A percentile compares a stretch with the other conserved stretches of the same genome.
These are phyloP conservation scores for Enteromius fasciolatus DNA, from an alignment of 2,797 vertebrate species.

Conservation along the genomic window DNA sequence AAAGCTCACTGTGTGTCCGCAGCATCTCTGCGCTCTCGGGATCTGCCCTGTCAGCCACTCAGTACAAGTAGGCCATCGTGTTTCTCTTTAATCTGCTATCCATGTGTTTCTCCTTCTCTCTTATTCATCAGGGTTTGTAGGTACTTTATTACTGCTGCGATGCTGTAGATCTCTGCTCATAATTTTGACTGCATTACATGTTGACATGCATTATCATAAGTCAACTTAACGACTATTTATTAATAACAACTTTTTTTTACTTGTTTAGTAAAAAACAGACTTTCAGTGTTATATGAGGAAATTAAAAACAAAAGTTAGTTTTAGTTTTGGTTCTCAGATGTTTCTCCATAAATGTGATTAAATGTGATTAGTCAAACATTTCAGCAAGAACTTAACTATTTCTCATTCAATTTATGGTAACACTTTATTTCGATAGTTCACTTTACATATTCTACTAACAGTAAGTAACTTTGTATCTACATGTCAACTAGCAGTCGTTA, in stretches of 20 bases:
- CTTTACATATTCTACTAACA: too few species aligned
- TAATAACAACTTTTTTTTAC: not conserved
- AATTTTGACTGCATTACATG: not conserved
- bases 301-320: not conserved
- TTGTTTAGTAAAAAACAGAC: not conserved
- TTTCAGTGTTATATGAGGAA: not conserved
- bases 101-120: not conserved
- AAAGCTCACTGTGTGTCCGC: constrained; percentile 44
- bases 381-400: not conserved
- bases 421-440: too few species aligned
- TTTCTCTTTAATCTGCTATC: not conserved
- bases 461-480: too few species aligned
- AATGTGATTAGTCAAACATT: not conserved
- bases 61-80: not conserved
- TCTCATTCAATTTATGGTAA: too few species aligned
- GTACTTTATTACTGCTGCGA: not conserved
- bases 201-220: too few species aligned
- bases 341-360: not conserved
- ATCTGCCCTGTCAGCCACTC: constrained; percentile 9
- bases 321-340: too few species aligned
- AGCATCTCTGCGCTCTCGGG: constrained; percentile 25
- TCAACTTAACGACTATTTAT: too few species aligned
- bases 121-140: not conserved
- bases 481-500: too few species aligned
- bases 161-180: not conserved